Conservation (phyloP, 2,113 vertebrate genomes). For the Xenopus borealis region DNA sequence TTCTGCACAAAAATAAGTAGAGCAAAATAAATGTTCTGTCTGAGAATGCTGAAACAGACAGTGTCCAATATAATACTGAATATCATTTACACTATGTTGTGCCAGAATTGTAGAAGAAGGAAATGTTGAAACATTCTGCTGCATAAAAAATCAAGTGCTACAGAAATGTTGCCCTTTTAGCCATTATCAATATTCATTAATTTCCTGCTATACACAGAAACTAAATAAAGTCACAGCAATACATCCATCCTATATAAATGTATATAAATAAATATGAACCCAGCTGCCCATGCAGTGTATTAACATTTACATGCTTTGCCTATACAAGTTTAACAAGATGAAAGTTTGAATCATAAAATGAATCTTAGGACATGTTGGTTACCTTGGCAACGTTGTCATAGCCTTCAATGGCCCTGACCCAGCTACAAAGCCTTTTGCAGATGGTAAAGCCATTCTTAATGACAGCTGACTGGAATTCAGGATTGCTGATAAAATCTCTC, state of each 20-base stretch:
- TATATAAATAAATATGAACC: constrained; percentile 23
- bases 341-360: constrained; percentile 68
- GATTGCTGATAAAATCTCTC: constrained; percentile 68
- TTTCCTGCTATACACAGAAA: not conserved
- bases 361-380: constrained; percentile 70
- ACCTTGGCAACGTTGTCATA: constrained; percentile 76
- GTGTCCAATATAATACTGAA: too few species aligned
- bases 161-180: too few species aligned
- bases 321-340: constrained; percentile 74
- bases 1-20: too few species aligned
- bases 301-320: constrained; percentile 70
- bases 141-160: too few species aligned
- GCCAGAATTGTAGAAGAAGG: too few species aligned
- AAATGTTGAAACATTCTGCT: too few species aligned
- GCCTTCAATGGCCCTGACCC: constrained; percentile 65
- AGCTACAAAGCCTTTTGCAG: constrained; percentile 70
- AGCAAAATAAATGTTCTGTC: too few species aligned
- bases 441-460: constrained; percentile 62
- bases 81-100: too few species aligned
- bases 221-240: not conserved
- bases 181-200: too few species aligned
- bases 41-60: too few species aligned
- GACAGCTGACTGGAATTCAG: constrained; percentile 66
- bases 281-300: constrained; percentile 57
- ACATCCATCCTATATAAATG: too few species aligned